Conservation (phyloP, 2,113 vertebrate genomes). For the Callipepla californica region DNA sequence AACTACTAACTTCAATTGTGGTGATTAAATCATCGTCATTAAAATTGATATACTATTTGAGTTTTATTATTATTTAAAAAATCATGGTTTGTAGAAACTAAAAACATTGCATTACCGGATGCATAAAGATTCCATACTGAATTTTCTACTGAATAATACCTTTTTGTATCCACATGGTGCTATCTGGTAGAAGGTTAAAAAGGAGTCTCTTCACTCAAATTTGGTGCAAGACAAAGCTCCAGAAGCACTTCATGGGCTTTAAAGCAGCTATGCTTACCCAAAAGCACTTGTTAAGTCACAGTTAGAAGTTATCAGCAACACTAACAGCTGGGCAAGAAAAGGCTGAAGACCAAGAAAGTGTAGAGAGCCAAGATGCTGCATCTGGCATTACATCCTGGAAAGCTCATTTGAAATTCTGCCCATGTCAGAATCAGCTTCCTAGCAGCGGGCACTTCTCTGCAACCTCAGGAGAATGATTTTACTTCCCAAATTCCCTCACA, state of each 20-base stretch:
- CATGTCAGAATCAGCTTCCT: neutral
- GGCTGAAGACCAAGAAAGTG: neutral
- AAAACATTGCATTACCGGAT: neutral
- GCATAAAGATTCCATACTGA: neutral
- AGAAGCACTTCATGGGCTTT: neutral
- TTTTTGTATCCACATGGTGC: neutral
- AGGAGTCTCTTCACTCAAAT: neutral
- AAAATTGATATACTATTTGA: neutral
- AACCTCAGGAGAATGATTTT: neutral
- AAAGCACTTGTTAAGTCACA: neutral
- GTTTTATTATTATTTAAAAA: neutral
- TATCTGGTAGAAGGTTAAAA: neutral
- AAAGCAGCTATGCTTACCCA: accelerated
- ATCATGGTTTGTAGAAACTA: neutral
- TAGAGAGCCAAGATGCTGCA: neutral
- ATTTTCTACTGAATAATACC: neutral
- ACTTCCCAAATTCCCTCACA: neutral
- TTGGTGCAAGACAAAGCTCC: neutral
- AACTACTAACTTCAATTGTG: neutral
- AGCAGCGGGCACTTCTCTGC: neutral
- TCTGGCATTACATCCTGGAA: neutral
- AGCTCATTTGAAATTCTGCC: neutral
- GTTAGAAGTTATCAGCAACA: neutral
- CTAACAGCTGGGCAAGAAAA: neutral
- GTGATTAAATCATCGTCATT: neutral